Conservation (phyloP, 1,140 invertebrate species). For the Ooceraea biroi region DNA sequence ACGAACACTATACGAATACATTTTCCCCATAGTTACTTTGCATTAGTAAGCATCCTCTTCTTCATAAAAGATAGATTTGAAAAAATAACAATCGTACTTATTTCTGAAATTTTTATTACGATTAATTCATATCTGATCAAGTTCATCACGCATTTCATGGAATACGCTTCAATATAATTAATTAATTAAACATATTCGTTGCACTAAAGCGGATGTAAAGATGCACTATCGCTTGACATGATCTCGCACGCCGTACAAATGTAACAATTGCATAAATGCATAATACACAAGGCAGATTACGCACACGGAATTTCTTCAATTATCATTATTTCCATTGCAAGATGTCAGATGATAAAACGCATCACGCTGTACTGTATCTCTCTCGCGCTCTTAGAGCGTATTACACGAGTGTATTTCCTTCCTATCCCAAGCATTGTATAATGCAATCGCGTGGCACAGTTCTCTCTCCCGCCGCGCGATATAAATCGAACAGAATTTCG, state of each 20-base stretch:
- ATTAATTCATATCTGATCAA: background rate
- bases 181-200: background rate
- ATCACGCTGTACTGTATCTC: background rate
- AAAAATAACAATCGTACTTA: background rate
- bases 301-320: conserved; percentile 29
- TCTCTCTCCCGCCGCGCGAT: conserved; percentile 26
- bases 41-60: background rate
- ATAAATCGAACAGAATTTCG: conserved; percentile 80
- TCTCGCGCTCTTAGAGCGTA: background rate
- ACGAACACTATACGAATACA: background rate
- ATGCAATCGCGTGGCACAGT: background rate
- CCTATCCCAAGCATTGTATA: background rate
- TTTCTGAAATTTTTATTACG: background rate
- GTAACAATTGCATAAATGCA: too few relatives aligned
- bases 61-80: background rate
- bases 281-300: conserved; percentile 5
- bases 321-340: conserved; percentile 31
- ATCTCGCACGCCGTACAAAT: conserved; percentile 21
- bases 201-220: conserved; percentile 1
- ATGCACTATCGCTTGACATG: background rate
- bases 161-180: conserved; percentile 17
- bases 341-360: conserved; percentile 28
- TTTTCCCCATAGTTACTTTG: background rate
- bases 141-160: conserved; percentile 1
- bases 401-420: conserved; percentile 2